These are phyloP conservation scores for Drosophila siamana DNA, from an alignment of 2,888 invertebrate species.

Conservation along the genomic window DNA sequence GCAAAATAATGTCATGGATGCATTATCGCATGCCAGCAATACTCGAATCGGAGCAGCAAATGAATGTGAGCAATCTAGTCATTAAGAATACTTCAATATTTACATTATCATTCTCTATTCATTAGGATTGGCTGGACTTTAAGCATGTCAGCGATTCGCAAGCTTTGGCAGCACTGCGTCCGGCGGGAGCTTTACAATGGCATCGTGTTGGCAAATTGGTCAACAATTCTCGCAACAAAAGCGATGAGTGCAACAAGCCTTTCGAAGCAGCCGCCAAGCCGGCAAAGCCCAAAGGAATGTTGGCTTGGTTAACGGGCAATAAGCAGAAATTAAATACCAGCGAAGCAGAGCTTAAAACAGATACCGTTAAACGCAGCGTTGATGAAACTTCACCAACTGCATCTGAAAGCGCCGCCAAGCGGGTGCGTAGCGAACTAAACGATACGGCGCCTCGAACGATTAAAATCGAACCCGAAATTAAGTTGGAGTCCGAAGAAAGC, in stretches of 20 bases:
- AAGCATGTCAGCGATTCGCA: constrained; percentile 86
- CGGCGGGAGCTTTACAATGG: constrained; percentile 87
- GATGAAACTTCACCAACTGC: constrained; percentile 20
- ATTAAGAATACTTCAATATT: too few relatives aligned
- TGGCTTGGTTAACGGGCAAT: constrained; percentile 77
- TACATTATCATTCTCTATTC: not conserved
- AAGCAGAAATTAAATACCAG: constrained; percentile 50
- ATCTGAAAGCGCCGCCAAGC: constrained; percentile 51
- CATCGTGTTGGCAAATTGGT: constrained; percentile 90
- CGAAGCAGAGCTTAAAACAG: constrained; percentile 2
- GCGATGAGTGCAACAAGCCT: constrained; percentile 87
- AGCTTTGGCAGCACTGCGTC: constrained; percentile 86
- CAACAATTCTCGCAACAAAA: constrained; percentile 90
- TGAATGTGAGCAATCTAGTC: constrained; percentile 86
- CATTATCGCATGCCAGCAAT: constrained; percentile 94
- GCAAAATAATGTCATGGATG: constrained; percentile 89
- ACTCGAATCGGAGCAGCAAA: constrained; percentile 88
- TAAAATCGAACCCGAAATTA: constrained; percentile 14
- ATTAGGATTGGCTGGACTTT: constrained; percentile 89
- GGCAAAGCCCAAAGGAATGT: constrained; percentile 71
- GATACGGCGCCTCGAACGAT: constrained; percentile 11
- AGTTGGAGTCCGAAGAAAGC: constrained; percentile 19
- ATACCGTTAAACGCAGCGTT: constrained; percentile 34
- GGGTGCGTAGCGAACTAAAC: constrained; percentile 40
- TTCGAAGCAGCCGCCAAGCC: constrained; percentile 71